These are phyloP conservation scores for Tamandua tetradactyla DNA, from an alignment of 2,797 vertebrate genomes.

Conservation along the genomic window DNA sequence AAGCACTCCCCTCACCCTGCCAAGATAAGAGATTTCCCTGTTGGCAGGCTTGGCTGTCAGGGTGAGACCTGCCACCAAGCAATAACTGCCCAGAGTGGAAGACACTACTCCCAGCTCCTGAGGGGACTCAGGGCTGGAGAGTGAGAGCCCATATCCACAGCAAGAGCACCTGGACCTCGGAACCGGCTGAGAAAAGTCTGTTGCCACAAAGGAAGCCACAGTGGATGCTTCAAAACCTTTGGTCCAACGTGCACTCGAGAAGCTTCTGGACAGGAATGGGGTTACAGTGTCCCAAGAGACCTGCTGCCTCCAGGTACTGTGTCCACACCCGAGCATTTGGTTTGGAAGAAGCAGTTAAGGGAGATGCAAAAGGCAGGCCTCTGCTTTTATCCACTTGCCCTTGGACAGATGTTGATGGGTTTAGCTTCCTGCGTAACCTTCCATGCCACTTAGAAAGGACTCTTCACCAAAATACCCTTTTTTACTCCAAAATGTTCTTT, in stretches of 20 bases:
- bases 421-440: not conserved
- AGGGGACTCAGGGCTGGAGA: not conserved
- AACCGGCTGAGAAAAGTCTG: slow-evolving; percentile 68
- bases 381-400: not conserved
- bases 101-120: not conserved
- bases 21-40: not conserved
- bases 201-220: slow-evolving; percentile 48
- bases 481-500: not conserved
- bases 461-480: not conserved
- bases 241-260: not conserved
- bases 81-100: not conserved
- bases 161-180: not conserved
- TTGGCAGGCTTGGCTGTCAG: not conserved
- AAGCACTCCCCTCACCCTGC: no score
- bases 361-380: not conserved
- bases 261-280: not conserved
- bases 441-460: not conserved
- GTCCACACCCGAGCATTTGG: not conserved
- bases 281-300: not conserved
- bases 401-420: not conserved
- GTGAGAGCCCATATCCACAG: not conserved
- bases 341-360: not conserved
- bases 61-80: not conserved
- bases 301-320: not conserved
- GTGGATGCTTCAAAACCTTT: slow-evolving; percentile 53